A percentile compares a stretch with the other conserved stretches of the same genome.
Evolutionary conservation across 2,888 invertebrate species (phyloP).

Genomic region (Macropis europaea): DNA sequence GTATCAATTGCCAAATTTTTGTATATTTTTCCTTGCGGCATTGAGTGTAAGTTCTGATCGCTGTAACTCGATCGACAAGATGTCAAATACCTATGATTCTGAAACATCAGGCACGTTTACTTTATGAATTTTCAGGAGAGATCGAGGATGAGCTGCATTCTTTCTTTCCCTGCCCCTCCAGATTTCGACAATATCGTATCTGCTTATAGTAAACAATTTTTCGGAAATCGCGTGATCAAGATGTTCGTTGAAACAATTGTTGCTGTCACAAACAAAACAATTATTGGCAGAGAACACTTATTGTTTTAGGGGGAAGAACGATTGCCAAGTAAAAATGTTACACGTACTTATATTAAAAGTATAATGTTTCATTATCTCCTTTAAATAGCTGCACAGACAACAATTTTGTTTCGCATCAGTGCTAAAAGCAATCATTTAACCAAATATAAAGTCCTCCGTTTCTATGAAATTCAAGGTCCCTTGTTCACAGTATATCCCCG

Average conservation of each 20-base stretch:
- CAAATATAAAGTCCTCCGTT: background rate
- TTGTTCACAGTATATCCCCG: background rate
- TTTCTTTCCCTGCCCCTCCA: background rate
- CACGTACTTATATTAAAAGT: too few relatives aligned
- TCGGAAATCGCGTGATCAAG: constrained; percentile 25
- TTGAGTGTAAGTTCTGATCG: too few relatives aligned
- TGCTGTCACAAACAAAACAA: constrained; percentile 17
- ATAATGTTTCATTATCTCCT: background rate
- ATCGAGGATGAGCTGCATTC: constrained; percentile 23
- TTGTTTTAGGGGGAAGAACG: constrained; percentile 2
- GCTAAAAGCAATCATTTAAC: background rate
- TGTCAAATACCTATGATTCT: too few relatives aligned
- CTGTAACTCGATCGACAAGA: too few relatives aligned
- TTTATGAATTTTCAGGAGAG: constrained; percentile 15
- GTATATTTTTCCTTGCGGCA: too few relatives aligned
- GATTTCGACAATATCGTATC: background rate
- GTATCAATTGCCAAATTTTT: too few relatives aligned
- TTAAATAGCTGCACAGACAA: background rate
- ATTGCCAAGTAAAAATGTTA: background rate
- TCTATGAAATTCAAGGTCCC: background rate
- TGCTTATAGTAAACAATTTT: constrained; percentile 26
- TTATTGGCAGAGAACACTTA: background rate
- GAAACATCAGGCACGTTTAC: too few relatives aligned
- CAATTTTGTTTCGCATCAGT: background rate
- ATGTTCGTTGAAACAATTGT: constrained; percentile 28